A percentile compares a stretch with the other conserved stretches of the same genome.
Evolutionary conservation across 2,888 invertebrate species (phyloP).

Genomic region (Synanthedon andrenaeformis): DNA sequence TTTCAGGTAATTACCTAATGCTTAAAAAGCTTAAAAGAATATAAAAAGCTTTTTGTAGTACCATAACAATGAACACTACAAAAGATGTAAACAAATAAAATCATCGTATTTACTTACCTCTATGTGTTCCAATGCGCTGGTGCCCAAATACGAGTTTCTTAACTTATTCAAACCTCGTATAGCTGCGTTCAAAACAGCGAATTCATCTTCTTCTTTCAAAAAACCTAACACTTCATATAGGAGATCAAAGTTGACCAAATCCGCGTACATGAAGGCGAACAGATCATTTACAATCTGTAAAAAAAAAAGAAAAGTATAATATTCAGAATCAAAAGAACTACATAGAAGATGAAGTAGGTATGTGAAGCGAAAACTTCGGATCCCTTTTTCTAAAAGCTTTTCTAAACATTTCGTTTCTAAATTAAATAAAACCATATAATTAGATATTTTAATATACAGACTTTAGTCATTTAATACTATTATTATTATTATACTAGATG

Average conservation of each 20-base stretch:
- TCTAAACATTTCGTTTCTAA: no score
- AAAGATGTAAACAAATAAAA: no score
- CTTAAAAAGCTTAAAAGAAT: no score
- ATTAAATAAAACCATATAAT: no score
- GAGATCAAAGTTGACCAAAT: conserved; percentile 65
- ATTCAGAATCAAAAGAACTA: neutral
- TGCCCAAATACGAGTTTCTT: conserved; percentile 33
- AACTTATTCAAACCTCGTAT: conserved; percentile 58
- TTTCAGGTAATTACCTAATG: no score
- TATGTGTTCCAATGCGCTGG: conserved; percentile 25
- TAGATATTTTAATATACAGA: no score
- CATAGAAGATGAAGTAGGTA: neutral
- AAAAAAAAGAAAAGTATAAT: neutral
- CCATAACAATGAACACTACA: no score
- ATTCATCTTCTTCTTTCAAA: conserved; percentile 74
- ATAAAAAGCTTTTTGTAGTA: no score
- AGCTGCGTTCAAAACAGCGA: conserved; percentile 81
- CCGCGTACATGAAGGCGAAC: conserved; percentile 75
- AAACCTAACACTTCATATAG: conserved; percentile 75
- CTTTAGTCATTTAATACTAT: no score
- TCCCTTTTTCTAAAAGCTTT: no score
- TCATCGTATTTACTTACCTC: conserved; percentile 32
- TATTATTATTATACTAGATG: no score
- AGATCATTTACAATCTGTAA: conserved; percentile 80
- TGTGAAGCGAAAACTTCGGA: no score